phyloP scores from a whole-genome alignment of 2,888 invertebrate genomes.

The Rhyacophila evoluta region DNA sequence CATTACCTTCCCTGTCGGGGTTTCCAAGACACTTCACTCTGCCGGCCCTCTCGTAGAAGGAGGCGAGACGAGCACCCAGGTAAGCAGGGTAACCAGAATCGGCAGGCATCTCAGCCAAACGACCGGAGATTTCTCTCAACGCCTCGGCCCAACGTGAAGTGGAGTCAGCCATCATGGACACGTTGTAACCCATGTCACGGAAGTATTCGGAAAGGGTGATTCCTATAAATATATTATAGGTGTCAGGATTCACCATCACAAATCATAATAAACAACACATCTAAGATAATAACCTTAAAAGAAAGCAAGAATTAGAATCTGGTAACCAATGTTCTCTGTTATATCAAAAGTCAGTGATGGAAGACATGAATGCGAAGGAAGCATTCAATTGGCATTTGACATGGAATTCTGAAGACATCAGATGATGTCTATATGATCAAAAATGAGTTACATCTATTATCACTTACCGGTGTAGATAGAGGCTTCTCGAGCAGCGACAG shows the following conservation, averaged over 20 bases:
- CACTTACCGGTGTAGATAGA: slow-evolving; percentile 96
- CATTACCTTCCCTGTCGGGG: slow-evolving; percentile 90
- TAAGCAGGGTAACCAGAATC: slow-evolving; percentile 99
- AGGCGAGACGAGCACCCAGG: slow-evolving; percentile 96
- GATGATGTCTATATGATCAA: no score
- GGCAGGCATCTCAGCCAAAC: slow-evolving; percentile 99
- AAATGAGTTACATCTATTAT: no score
- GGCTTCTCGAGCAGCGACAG: slow-evolving; percentile 99
- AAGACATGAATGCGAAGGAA: no score
- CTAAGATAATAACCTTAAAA: no score
- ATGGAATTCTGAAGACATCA: no score
- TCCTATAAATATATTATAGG: background rate
- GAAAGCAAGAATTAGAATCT: no score
- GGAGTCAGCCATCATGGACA: slow-evolving; percentile 99
- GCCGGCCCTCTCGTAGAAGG: slow-evolving; percentile 99
- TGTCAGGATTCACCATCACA: background rate
- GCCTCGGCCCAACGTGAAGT: slow-evolving; percentile 99
- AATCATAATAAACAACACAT: no score
- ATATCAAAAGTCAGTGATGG: no score
- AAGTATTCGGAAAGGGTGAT: slow-evolving; percentile 93
- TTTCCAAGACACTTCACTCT: slow-evolving; percentile 97
- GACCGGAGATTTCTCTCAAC: slow-evolving; percentile 98
- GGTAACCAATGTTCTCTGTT: no score
- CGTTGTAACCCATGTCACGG: slow-evolving; percentile 99
- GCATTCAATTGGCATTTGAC: no score